phyloP scores from a whole-genome alignment of 2,113 vertebrate species.

The Tichodroma muraria region DNA sequence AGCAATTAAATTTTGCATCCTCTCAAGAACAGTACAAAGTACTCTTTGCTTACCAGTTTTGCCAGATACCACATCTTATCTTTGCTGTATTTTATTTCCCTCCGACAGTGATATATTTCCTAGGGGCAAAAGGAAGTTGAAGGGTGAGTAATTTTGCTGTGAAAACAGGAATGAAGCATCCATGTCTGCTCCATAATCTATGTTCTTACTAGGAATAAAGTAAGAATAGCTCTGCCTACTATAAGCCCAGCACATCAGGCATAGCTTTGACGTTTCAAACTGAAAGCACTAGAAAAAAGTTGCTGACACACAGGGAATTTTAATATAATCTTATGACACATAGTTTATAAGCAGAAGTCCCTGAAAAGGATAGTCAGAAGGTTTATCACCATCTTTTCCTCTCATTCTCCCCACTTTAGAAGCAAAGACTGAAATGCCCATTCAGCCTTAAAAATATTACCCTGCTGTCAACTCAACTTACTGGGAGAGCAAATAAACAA shows the following conservation, averaged over 20 bases:
- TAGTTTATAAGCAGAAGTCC: neutral
- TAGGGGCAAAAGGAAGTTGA: slow-evolving; percentile 18
- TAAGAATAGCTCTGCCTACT: neutral
- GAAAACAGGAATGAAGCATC: neutral
- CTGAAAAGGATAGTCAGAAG: neutral
- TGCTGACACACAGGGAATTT: neutral
- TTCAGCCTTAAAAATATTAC: neutral
- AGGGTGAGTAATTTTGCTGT: neutral
- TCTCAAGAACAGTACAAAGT: neutral
- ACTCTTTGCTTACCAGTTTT: slow-evolving; percentile 80
- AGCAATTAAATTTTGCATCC: neutral
- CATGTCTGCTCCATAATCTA: neutral
- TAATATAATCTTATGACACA: neutral
- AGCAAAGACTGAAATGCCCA: neutral
- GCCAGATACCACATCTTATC: slow-evolving; percentile 99
- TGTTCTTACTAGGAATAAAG: neutral
- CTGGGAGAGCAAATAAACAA: neutral
- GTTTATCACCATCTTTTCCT: neutral
- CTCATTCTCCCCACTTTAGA: neutral
- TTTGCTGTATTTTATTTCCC: slow-evolving; percentile 95
- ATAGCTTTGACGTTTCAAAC: neutral
- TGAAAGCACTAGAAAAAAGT: neutral
- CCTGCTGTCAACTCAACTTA: neutral
- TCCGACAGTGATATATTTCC: slow-evolving; percentile 89
- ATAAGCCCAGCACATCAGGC: neutral